A percentile compares a stretch with the other conserved stretches of the same genome.
phyloP scores from a whole-genome alignment of 2,113 vertebrate species.

The Cromileptes altivelis region DNA sequence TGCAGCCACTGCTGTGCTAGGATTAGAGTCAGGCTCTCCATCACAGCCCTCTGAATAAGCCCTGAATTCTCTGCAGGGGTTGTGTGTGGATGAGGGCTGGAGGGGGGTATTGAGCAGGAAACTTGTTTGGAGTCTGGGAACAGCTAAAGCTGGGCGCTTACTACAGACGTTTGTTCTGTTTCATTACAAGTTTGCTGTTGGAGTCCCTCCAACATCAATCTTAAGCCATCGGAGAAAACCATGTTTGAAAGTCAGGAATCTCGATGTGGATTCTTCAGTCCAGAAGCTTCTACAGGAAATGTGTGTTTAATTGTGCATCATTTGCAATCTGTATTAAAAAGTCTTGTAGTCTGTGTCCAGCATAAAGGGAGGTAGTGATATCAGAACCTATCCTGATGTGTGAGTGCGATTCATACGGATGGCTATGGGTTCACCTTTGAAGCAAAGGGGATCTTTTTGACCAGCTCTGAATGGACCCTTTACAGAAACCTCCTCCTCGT shows the following conservation, averaged over 20 bases:
- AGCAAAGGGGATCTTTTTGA: constrained; percentile 42
- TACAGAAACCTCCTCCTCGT: constrained; percentile 32
- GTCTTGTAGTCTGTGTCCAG: constrained; percentile 75
- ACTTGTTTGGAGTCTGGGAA: constrained; percentile 85
- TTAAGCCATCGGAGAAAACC: constrained; percentile 16
- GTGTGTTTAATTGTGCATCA: constrained; percentile 42
- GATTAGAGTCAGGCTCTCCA: constrained; percentile 38
- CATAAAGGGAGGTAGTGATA: constrained; percentile 52
- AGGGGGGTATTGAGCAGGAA: constrained; percentile 47
- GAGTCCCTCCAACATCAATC: constrained; percentile 49
- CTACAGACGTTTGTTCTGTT: constrained; percentile 60
- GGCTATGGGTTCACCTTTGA: constrained; percentile 50
- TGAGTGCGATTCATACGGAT: constrained; percentile 39
- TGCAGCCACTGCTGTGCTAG: constrained; percentile 37
- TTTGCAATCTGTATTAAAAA: constrained; percentile 24
- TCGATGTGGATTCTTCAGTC: constrained; percentile 37
- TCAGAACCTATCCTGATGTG: constrained; percentile 53
- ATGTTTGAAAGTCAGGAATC: constrained; percentile 43
- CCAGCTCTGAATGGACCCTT: constrained; percentile 58
- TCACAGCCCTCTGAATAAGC: constrained; percentile 68
- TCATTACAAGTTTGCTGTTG: constrained; percentile 44
- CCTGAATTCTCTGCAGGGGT: constrained; percentile 43
- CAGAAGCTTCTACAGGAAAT: constrained; percentile 10
- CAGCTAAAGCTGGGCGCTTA: constrained; percentile 76
- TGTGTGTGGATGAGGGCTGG: constrained; percentile 46